These are phyloP conservation scores for Drosophila barbarae DNA, from an alignment of 2,888 invertebrate species.

Conservation along the genomic window DNA sequence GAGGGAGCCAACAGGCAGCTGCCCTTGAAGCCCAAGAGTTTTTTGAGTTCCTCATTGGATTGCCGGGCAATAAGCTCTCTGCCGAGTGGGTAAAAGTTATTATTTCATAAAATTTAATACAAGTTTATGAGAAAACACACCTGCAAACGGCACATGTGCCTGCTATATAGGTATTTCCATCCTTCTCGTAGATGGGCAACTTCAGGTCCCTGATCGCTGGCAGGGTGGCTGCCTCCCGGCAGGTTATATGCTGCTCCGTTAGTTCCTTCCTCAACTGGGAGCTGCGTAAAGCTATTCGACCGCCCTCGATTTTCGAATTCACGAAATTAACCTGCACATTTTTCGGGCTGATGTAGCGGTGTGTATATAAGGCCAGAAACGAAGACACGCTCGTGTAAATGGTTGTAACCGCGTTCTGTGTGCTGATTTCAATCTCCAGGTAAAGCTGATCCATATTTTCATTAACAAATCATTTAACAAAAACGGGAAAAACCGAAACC, in stretches of 20 bases:
- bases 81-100: neutral
- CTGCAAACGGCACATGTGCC: constrained; percentile 87
- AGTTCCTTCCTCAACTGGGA: constrained; percentile 69
- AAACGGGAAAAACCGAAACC: constrained; percentile 24
- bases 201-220: constrained; percentile 77
- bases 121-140: neutral
- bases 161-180: constrained; percentile 84
- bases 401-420: constrained; percentile 68
- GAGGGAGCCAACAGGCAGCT: constrained; percentile 90
- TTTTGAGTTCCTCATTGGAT: constrained; percentile 60
- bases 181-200: constrained; percentile 82
- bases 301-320: constrained; percentile 55
- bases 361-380: constrained; percentile 83
- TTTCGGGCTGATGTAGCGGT: constrained; percentile 80
- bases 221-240: constrained; percentile 67
- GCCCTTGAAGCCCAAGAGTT: constrained; percentile 88
- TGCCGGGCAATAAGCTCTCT: constrained; percentile 82
- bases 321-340: constrained; percentile 80
- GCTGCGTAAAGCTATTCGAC: constrained; percentile 66
- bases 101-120: neutral
- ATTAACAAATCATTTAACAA: constrained; percentile 43
- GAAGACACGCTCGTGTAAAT: constrained; percentile 83
- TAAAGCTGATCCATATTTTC: constrained; percentile 77
- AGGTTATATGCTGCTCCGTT: constrained; percentile 75
- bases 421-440: constrained; percentile 77